Base-by-base conservation (phyloP, 2,888 invertebrate species). In the Pterobdella sp. region DNA sequence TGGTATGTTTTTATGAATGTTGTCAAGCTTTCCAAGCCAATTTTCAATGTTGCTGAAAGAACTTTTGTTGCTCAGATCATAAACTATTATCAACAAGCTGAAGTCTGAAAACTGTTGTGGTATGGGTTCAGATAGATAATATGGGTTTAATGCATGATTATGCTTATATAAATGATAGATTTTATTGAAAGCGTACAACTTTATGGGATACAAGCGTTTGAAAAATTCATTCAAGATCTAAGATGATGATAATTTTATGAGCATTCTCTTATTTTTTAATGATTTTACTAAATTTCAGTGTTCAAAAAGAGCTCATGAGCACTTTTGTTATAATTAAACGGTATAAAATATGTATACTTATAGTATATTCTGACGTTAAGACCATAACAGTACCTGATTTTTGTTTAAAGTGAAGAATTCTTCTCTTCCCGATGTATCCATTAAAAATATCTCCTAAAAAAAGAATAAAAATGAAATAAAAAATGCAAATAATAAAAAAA, bases 381-480 rank as follows among this genome's bases (percentile, higher is more conserved):
- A n/a, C n/a, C n/a, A n/a, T n/a, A n/a, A n/a, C n/a, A n/a, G n/a
- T 29, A 71, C 71, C 36, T 71, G 71, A n/a, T 60, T 71, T 3
- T 4, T 22, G 36, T 71, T 71, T 63, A 71, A 18, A n/a, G 60
- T 63, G 26, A 35, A 71, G 36, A 71, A 71, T 18, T 63, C 10
- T 18, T 71, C 63, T 26, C 52, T 71, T 4, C 71, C 71, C 2
- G 71, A 71, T 32, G 71, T 71, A 26, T 56, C 60, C 71, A 71
- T 63, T 14, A 63, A 34, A 60, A 71, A 71, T n/a, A 71, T 36
- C 56, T 71, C 71, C 71, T 71, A 3, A 26, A 52, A 42, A 18
- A 26, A 2, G 31, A 26, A 1, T 2, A 4, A 63, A 63, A 32
- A 10, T 4, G 34, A 10, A 31, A 14, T 10, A 10, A 67, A 10